A percentile compares a stretch with the other conserved stretches of the same genome.
Evolutionary conservation across 2,797 vertebrate species (phyloP).

Genomic region (Cuculus canorus): DNA sequence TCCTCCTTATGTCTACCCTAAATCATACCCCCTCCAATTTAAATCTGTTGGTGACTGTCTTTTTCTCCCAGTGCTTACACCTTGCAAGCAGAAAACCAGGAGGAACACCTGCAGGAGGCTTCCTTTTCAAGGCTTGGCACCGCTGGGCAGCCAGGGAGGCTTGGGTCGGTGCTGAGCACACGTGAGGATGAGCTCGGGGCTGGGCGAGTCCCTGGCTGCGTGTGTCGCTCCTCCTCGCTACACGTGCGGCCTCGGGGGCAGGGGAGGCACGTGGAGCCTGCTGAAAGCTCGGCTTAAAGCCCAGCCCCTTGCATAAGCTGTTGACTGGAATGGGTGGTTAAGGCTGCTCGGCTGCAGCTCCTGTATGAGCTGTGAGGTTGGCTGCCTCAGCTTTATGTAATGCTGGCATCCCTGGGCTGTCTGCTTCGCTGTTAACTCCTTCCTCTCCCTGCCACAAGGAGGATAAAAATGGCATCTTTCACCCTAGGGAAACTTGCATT

Average conservation of each 20-base stretch:
- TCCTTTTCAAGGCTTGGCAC: neutral
- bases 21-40: no score
- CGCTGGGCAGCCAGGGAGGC: neutral
- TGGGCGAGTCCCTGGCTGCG: neutral
- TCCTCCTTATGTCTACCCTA: no score
- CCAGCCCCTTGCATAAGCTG: conserved; percentile 70
- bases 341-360: neutral
- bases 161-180: conserved; percentile 36
- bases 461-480: neutral
- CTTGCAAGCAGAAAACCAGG: neutral
- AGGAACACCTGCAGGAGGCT: neutral
- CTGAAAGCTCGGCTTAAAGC: neutral
- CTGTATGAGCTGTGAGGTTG: neutral
- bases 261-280: conserved; percentile 39
- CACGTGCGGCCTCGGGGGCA: conserved; percentile 48
- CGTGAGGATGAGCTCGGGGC: conserved; percentile 21
- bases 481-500: neutral
- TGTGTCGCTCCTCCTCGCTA: conserved; percentile 62
- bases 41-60: neutral
- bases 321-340: conserved; percentile 7
- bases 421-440: conserved; percentile 42
- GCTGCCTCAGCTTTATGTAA: conserved; percentile 52
- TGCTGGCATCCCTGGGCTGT: neutral
- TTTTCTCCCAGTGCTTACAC: neutral
- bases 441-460: neutral